Evolutionary conservation across 2,797 vertebrate genomes (phyloP), one percentile per base, ranked within the genome.

Genomic region (Steatocranus sp.): DNA sequence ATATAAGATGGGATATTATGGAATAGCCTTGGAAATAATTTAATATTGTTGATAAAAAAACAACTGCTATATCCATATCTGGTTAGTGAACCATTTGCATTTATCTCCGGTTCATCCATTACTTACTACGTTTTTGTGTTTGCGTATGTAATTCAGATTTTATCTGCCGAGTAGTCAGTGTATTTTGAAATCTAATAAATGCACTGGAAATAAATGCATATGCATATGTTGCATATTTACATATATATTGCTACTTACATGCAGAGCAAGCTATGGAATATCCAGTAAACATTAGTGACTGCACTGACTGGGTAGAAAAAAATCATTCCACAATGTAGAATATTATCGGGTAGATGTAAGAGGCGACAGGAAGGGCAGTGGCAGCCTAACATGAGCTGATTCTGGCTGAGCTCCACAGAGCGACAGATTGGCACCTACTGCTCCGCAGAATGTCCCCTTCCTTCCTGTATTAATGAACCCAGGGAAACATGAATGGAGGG

Each of bases 401-500:
- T 75, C 92, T 95, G 95, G 94, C 93, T 58, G 75, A 82, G 88
- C 83, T 95, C 95, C 93, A 95, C 86, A 2, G 75, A 87, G 93
- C 87, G 89, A 94, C 94, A 95, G 95, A 95, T 96, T 95, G 95
- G 92, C 85, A 86, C 94, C 91, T 87, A 87, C 90, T 94, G 93
- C 86, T 94, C 92, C 93, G 58, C 94, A 93, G 91, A 94, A 88
- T 88, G 90, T 89, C 58, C 91, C 70, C 93, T 94, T 95, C 93
- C 93, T 87, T 91, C 91, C 93, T 90, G 92, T 88, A 78, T 92
- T 91, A 93, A 93, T 94, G 90, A 93, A 84, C 84, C 74, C 83
- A 80, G 41, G 84, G 41, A 75, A 85, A 82, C 86, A 77, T 93
- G 92, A 94, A 95, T 92, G 92, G 83, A 91, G 83, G 53, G 76